phyloP scores from a whole-genome alignment of 2,888 invertebrate species.

The Acleris literana region DNA sequence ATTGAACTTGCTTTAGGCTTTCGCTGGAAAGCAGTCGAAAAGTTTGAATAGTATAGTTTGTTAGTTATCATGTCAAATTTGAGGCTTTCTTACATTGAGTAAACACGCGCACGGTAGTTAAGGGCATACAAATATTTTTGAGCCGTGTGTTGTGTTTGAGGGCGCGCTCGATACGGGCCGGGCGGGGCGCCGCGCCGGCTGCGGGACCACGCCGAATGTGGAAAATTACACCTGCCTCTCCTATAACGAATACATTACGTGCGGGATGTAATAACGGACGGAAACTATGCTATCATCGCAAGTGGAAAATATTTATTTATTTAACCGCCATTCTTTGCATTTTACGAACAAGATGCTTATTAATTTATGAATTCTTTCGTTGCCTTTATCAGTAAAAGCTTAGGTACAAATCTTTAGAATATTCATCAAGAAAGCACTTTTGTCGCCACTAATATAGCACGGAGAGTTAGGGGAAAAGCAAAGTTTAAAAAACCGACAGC shows the following conservation, averaged over 20 bases:
- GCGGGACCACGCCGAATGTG: conserved; percentile 45
- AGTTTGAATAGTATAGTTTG: conserved; percentile 20
- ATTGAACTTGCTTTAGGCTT: neutral
- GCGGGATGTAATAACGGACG: neutral
- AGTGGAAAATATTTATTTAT: neutral
- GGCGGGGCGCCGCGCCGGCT: conserved; percentile 40
- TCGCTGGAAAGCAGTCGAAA: neutral
- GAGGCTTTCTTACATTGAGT: conserved; percentile 24
- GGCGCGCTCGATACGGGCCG: conserved; percentile 47
- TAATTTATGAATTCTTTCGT: too few relatives aligned
- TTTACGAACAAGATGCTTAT: too few relatives aligned
- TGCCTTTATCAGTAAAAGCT: too few relatives aligned
- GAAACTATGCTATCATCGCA: neutral
- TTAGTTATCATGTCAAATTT: conserved; percentile 17
- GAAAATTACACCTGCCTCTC: conserved; percentile 51
- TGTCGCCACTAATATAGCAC: too few relatives aligned
- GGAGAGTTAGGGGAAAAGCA: too few relatives aligned
- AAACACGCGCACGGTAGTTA: conserved; percentile 44
- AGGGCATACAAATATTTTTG: conserved; percentile 55
- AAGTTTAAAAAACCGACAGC: too few relatives aligned
- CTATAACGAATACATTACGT: conserved; percentile 37
- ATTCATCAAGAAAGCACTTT: too few relatives aligned
- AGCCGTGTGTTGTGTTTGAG: conserved; percentile 47
- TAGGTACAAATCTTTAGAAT: too few relatives aligned
- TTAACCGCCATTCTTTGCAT: too few relatives aligned